A percentile compares a stretch with the other conserved stretches of the same genome.
Conservation (phyloP, 2,888 invertebrate species). For the Aquatica leii region DNA sequence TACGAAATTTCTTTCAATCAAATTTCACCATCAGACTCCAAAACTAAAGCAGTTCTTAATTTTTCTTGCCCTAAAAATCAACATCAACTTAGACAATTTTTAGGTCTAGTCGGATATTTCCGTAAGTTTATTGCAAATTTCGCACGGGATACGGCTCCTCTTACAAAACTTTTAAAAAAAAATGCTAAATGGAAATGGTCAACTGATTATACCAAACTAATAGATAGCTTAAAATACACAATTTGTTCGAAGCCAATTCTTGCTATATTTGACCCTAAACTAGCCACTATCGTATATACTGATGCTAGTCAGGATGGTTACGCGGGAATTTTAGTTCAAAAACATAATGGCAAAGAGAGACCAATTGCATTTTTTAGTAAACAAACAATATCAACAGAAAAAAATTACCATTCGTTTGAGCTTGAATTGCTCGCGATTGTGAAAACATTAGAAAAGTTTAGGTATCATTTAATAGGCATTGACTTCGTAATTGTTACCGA, state of each 20-base stretch:
- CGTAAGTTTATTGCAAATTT: conserved; percentile 31
- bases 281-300: conserved; percentile 28
- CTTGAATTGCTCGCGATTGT: conserved; percentile 34
- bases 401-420: conserved; percentile 39
- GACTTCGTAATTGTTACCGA: conserved; percentile 3
- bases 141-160: no score
- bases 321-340: conserved; percentile 35
- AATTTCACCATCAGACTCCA: conserved; percentile 3
- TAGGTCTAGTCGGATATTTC: conserved; percentile 28
- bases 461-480: conserved; percentile 27
- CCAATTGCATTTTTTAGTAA: conserved; percentile 30
- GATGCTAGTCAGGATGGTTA: conserved; percentile 36
- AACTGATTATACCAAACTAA: neutral
- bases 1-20: conserved; percentile 2
- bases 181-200: conserved; percentile 14
- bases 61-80: conserved; percentile 21
- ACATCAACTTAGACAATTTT: conserved; percentile 28
- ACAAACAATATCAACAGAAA: conserved; percentile 23
- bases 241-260: conserved; percentile 27
- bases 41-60: conserved; percentile 23
- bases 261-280: conserved; percentile 28
- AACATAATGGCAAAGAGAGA: no score
- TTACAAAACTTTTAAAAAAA: conserved; percentile 32
- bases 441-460: conserved; percentile 20
- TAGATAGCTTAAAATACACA: conserved; percentile 1